phyloP scores from a whole-genome alignment of 2,113 vertebrate genomes.

The Tamias sibiricus region DNA sequence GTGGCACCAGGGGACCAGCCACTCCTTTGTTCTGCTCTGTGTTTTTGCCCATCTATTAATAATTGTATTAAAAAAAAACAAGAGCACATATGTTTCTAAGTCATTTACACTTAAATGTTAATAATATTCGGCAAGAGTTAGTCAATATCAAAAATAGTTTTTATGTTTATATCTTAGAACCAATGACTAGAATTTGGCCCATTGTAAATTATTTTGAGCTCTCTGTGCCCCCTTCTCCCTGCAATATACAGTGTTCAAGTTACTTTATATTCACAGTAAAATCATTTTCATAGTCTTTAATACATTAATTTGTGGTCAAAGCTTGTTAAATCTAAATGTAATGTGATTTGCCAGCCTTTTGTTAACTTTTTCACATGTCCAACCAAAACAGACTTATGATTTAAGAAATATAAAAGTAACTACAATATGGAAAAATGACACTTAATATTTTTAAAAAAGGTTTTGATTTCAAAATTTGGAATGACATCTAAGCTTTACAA shows the following conservation, averaged over 20 bases:
- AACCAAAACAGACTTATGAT: constrained; percentile 27
- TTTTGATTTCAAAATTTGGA: constrained; percentile 49
- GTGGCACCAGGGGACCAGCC: not conserved
- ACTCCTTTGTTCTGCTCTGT: not conserved
- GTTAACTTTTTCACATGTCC: constrained; percentile 16
- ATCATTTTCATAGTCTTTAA: not conserved
- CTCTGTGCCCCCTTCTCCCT: not conserved
- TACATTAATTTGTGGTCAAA: not conserved
- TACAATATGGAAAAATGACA: not conserved
- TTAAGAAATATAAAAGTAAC: constrained; percentile 47
- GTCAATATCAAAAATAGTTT: constrained; percentile 1
- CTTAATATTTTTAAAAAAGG: constrained; percentile 6
- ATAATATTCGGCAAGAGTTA: not conserved
- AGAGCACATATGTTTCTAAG: not conserved
- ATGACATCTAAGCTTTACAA: not conserved
- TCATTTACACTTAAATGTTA: constrained; percentile 38
- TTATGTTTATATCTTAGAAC: not conserved
- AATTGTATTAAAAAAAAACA: not conserved
- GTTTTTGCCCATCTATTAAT: not conserved
- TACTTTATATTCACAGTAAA: constrained; percentile 9
- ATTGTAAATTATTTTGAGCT: constrained; percentile 44
- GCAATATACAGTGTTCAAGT: not conserved
- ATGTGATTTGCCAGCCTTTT: not conserved
- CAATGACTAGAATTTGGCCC: not conserved
- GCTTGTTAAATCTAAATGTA: constrained; percentile 40